These are phyloP conservation scores for Bucorvus abyssinicus DNA, from an alignment of 2,797 vertebrate species.

Conservation along the genomic window DNA sequence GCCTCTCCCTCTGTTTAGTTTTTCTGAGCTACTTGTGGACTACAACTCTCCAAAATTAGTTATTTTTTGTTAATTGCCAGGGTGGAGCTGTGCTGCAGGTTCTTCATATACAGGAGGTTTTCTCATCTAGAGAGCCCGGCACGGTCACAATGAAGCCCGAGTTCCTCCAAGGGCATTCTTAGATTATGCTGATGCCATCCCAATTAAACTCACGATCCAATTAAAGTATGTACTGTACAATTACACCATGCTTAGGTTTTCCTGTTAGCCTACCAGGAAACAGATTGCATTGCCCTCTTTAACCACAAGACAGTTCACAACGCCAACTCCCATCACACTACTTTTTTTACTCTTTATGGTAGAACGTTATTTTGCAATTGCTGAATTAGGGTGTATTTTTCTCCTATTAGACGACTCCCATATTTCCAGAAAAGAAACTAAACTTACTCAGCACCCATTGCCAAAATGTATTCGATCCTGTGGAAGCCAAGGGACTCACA, in stretches of 20 bases:
- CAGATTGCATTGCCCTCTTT: background rate
- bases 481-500: background rate
- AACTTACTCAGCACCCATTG: background rate
- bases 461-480: background rate
- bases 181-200: background rate
- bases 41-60: conserved; percentile 27
- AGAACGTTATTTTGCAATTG: background rate
- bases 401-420: background rate
- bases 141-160: background rate
- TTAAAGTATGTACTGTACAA: background rate
- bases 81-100: background rate
- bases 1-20: background rate
- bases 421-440: background rate
- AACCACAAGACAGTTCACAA: background rate
- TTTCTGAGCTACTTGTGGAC: background rate
- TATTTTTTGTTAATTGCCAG: background rate
- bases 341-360: background rate
- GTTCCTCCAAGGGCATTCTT: background rate
- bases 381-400: background rate
- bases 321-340: background rate
- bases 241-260: background rate
- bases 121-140: background rate
- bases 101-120: background rate
- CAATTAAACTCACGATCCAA: background rate
- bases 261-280: background rate